Base-by-base conservation (phyloP, 2,797 vertebrate species). In the Austrolebias charrua region DNA sequence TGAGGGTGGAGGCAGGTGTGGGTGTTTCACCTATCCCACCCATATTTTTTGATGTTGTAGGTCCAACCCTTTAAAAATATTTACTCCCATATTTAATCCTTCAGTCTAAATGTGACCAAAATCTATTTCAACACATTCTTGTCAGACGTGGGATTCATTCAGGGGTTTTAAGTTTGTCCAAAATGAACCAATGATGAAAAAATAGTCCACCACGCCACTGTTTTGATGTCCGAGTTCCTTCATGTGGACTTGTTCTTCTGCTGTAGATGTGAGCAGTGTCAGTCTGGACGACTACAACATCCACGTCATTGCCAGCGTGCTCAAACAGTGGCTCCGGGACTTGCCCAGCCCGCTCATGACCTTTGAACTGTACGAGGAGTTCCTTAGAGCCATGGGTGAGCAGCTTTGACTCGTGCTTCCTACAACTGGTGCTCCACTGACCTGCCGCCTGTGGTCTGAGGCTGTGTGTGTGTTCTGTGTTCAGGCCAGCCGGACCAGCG, bases 201-300 rank as follows among this genome's bases (percentile, higher is more conserved):
- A 24, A 24, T 2, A 24, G 24, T 24, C 24, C 24, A 24, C 24
- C 24, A 1, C 24, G 24, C 3, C 24, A 24, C 24, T 24, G 24
- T 24, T 24, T 24, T 24, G 24, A 24, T 3, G 1, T 24, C 31
- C 9, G 31, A 8, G 31, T 33, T 33, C 5, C 31, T 33, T 33
- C 12, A 18, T 57, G 33, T 54, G 35, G 13, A n/a, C 9, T 8
- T 38, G 18, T n/a, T 19, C 14, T 16, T 1, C 5, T 2, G 35
- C 50, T 42, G 4, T 87, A 99, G 98, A 98, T 84, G 92, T 94
- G 1, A 92, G 95, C 53, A 94, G 54, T 14, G 94, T 96, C 73
- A 99, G 94, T 87, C 92, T 99, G 59, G 98, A 99, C 0, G 96
- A 98, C 87, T 99, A 98, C 90, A 98, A 96, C 89, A 98, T 99